Percentiles rank a stretch among this genome's conserved stretches.
These are phyloP conservation scores for Drosophila dunni DNA, from an alignment of 1,140 invertebrate genomes.

Conservation along the genomic window DNA sequence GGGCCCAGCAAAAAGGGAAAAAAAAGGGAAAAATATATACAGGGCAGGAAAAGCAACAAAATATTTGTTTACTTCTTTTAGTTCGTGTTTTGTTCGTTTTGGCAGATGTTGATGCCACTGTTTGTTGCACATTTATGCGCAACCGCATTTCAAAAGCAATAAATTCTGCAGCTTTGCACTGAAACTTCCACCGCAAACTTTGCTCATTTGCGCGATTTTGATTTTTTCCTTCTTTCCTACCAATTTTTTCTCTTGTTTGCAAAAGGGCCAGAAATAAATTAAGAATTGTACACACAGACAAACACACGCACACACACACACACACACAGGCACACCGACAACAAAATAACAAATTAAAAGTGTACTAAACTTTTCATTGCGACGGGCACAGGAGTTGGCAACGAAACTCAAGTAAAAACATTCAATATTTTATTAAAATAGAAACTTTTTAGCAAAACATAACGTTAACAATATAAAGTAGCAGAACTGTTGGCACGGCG, in stretches of 20 bases:
- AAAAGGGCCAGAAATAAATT: constrained; percentile 58
- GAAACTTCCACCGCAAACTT: constrained; percentile 59
- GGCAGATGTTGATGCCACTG: constrained; percentile 40
- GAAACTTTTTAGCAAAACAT: constrained; percentile 37
- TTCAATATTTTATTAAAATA: constrained; percentile 56
- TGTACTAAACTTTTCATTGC: constrained; percentile 54
- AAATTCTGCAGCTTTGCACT: constrained; percentile 70
- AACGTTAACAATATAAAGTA: neutral
- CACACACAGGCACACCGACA: too few relatives aligned
- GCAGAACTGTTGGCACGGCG: neutral
- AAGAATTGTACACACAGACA: constrained; percentile 47
- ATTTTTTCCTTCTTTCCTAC: constrained; percentile 37
- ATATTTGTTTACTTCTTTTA: constrained; percentile 18
- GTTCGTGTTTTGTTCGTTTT: neutral
- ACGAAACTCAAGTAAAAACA: constrained; percentile 36
- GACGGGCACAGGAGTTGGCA: neutral
- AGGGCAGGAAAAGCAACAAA: neutral
- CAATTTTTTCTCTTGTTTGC: neutral
- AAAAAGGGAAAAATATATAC: neutral
- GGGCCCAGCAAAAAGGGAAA: constrained; percentile 7
- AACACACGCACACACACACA: too few relatives aligned
- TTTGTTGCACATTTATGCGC: constrained; percentile 75
- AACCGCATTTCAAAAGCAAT: constrained; percentile 81
- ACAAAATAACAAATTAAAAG: constrained; percentile 56
- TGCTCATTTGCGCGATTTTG: constrained; percentile 80